Evolutionary conservation across 2,888 invertebrate species (phyloP), one percentile per base, ranked within the genome.

Genomic region (Trilocha varians): DNA sequence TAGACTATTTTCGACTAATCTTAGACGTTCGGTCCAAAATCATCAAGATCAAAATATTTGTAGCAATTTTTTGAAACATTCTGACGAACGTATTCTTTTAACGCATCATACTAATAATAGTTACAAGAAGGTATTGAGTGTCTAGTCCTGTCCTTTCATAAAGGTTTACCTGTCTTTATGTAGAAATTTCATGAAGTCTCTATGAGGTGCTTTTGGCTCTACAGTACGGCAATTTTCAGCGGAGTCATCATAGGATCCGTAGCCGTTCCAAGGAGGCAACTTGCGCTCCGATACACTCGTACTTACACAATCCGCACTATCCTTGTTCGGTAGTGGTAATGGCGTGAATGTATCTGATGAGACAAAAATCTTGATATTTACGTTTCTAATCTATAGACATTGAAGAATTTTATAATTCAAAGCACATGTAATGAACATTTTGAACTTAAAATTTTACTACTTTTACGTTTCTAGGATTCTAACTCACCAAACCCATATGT

Each of bases 251-350:
- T 94, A 93, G 0, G 91, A 90, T 0, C 97, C 97, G 75, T 91
- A 96, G 3, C 97, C 97, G 64, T 96, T 97, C 89, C 94, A 97
- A 0, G 96, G 96, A 0, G 97, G 96, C 36, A 93, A 64, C 50
- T 88, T 72, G 1, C 88, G 71, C 15, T 86, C 74, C 3, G 67
- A 62, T 36, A 78, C 47, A 2, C 52, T 60, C 38, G 74, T 57
- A 42, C 75, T 57, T 8, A 78, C 46, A 39, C 68, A 65, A 42
- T 73, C 71, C 0, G 55, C 61, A 3, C 61, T 52, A 6, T 69
- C 57, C 13, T 75, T 71, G 18, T 64, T 57, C 2, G 91, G 91
- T 39, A 74, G 65, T 15, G 78, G 61, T 6, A 91, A 62, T 0
- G 91, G 88, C 3, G 88, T 89, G 59, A 93, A 92, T 40, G 91